A percentile compares a stretch with the other conserved stretches of the same genome.
Evolutionary conservation across 2,888 invertebrate species (phyloP).

Genomic region (Maniola hyperantus): DNA sequence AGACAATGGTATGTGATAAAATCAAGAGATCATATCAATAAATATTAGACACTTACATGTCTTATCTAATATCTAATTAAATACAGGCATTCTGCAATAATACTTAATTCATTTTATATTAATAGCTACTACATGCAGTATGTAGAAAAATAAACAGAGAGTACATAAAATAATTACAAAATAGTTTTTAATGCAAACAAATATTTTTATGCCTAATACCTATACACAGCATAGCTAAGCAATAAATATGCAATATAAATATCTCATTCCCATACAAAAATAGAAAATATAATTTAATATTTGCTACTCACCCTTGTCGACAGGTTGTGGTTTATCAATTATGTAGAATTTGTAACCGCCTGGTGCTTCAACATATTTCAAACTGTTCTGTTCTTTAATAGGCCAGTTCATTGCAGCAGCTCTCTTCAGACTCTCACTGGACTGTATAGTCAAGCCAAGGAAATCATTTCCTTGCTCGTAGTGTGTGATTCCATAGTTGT

Average conservation of each 20-base stretch:
- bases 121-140: not conserved
- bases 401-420: constrained; percentile 90
- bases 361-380: constrained; percentile 89
- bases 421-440: constrained; percentile 88
- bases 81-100: not conserved
- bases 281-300: not conserved
- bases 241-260: too few species aligned
- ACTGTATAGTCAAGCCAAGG: constrained; percentile 91
- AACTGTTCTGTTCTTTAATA: constrained; percentile 83
- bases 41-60: constrained; percentile 23
- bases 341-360: constrained; percentile 96
- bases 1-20: constrained; percentile 25
- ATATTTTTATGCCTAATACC: too few species aligned
- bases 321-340: constrained; percentile 87
- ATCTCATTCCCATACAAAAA: too few species aligned
- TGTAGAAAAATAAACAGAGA: not conserved
- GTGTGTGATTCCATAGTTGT: constrained; percentile 95
- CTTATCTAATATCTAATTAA: not conserved
- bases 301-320: constrained; percentile 80
- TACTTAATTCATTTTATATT: not conserved
- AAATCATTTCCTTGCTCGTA: constrained; percentile 97
- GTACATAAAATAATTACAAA: not conserved
- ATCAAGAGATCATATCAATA: constrained; percentile 16
- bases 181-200: not conserved
- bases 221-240: too few species aligned